Base-by-base conservation (phyloP, 2,113 vertebrate species). In the Solenodon paradoxus region DNA sequence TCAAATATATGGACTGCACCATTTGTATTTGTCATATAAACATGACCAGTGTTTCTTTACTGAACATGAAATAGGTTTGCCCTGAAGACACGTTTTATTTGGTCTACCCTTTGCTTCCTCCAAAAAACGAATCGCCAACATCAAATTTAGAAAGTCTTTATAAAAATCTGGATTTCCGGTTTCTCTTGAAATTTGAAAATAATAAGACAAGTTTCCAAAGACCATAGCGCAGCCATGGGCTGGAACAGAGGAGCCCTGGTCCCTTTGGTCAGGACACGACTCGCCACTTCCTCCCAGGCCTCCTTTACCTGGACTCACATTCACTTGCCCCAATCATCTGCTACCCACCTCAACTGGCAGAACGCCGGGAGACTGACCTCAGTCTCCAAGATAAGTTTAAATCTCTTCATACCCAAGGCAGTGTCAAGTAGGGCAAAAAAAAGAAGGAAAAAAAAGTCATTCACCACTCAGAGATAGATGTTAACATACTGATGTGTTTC, bases 181-280 rank as follows among this genome's bases (percentile, higher is more conserved):
- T 78, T 26, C 8, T 57, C 85, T 80, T 51, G 32, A 93, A 92
- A 74, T 47, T 49, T 90, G 55, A 59, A 80, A 59, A 72, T 49
- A 6, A 12, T 45, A 59, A 40, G 7, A 47, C 17, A 63, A 49
- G 28, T 80, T 45, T 28, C 12, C 17, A 47, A 71, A 68, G 3
- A 35, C 12, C 30, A 4, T 24, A 17, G 42, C 1, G 4, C 47
- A 53, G 2, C 38, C 13, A 9, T 20, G 26, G 12, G 15, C 28
- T 35, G 47, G 10, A 10, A 1, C 26, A 2, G 3, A 17, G 55
- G 11, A 3, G 35, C 22, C 4, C 3, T 7, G 45, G n/a, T 38
- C 45, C 55, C 10, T 28, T 9, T 3, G 38, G 20, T 38, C 26
- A 35, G 26, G 40, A 11, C 30, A 30, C 2, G 0, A 6, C 30